Evolutionary conservation across 2,888 invertebrate genomes (phyloP).

Genomic region (Chydorus sphaericus): DNA sequence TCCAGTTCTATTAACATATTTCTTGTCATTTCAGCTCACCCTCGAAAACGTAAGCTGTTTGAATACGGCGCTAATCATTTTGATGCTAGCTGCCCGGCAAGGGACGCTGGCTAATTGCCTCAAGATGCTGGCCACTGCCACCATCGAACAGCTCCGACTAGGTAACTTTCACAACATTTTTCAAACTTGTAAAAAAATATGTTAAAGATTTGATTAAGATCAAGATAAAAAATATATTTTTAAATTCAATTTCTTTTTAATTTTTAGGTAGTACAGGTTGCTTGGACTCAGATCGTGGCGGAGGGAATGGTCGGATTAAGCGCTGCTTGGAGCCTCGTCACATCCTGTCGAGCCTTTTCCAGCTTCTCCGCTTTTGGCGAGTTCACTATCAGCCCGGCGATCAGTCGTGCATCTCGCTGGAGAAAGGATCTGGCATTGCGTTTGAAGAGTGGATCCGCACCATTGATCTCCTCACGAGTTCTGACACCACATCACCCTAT

Average conservation of each 20-base stretch:
- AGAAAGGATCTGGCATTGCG: constrained; percentile 14
- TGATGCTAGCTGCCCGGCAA: constrained; percentile 19
- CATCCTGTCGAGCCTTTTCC: constrained; percentile 11
- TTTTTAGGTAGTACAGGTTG: neutral
- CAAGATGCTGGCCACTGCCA: constrained; percentile 6
- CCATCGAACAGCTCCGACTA: constrained; percentile 3
- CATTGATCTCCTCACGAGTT: constrained; percentile 7
- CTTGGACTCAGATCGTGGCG: neutral
- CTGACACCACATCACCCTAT: constrained; percentile 7
- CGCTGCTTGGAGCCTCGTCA: constrained; percentile 5
- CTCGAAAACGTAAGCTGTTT: constrained; percentile 21
- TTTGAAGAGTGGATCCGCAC: constrained; percentile 14
- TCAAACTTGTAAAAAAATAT: neutral
- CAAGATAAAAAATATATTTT: neutral
- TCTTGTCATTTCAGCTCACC: no score
- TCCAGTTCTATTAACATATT: neutral
- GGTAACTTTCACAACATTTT: constrained; percentile 7
- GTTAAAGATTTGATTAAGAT: neutral
- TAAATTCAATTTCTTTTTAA: neutral
- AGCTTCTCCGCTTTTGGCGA: constrained; percentile 14
- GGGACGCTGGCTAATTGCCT: constrained; percentile 13
- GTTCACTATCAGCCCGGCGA: constrained; percentile 15
- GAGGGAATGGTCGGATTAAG: neutral
- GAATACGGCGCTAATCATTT: constrained; percentile 19
- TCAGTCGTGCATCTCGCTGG: constrained; percentile 13